These are phyloP conservation scores for Clinocottus analis DNA, from an alignment of 2,113 vertebrate genomes.

Conservation along the genomic window DNA sequence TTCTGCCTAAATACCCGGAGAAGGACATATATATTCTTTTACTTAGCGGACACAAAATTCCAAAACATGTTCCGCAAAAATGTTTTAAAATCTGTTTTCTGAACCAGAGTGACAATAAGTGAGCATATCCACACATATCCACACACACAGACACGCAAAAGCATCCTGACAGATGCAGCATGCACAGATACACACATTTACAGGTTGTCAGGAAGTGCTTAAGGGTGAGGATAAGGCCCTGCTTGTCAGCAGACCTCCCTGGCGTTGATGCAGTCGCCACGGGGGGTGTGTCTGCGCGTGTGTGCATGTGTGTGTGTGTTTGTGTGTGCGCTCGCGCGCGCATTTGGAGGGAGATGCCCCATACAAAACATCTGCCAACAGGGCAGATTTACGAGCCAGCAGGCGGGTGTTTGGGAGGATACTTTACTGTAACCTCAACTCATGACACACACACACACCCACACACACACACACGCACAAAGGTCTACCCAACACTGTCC, in stretches of 20 bases:
- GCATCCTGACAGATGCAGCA: not conserved
- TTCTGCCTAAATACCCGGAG: not conserved
- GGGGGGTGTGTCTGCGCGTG: slow-evolving; percentile 31
- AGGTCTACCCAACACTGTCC: slow-evolving; percentile 45
- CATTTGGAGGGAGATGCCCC: slow-evolving; percentile 45
- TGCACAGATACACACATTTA: slow-evolving; percentile 25
- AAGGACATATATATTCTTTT: not conserved
- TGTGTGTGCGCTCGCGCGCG: not conserved
- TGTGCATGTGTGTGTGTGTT: slow-evolving; percentile 20
- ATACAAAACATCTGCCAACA: slow-evolving; percentile 67
- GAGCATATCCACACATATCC: not conserved
- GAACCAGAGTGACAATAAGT: not conserved
- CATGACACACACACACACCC: slow-evolving; percentile 16
- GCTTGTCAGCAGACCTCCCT: slow-evolving; percentile 68
- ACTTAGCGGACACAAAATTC: not conserved
- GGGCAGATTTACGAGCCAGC: slow-evolving; percentile 61
- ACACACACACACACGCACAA: slow-evolving; percentile 12
- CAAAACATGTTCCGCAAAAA: not conserved
- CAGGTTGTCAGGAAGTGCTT: slow-evolving; percentile 48
- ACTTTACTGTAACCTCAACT: slow-evolving; percentile 53
- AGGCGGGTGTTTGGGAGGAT: slow-evolving; percentile 47
- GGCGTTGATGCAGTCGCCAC: slow-evolving; percentile 46
- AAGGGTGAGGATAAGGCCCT: slow-evolving; percentile 56
- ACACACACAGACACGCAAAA: slow-evolving; percentile 15
- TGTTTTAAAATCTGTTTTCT: not conserved